phyloP scores from a whole-genome alignment of 2,888 invertebrate species.

The Athalia cordata region DNA sequence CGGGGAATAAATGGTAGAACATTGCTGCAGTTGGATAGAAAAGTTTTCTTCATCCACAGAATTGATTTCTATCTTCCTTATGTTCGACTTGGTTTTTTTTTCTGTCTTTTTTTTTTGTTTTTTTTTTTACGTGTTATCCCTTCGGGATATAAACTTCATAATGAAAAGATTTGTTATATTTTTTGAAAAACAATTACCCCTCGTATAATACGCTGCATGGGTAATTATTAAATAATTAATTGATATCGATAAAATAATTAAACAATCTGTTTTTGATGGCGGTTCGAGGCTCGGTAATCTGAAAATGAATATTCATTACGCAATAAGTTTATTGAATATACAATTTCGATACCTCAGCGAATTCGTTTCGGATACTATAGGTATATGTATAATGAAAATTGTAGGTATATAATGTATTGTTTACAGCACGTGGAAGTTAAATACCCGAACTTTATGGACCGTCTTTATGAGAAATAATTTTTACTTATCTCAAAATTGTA shows the following conservation, averaged over 20 bases:
- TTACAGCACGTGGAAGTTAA: too few species aligned
- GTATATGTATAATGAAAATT: too few species aligned
- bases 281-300: neutral
- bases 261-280: neutral
- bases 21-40: neutral
- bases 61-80: conserved; percentile 11
- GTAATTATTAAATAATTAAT: neutral
- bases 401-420: too few species aligned
- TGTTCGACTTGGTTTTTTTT: neutral
- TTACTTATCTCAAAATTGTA: too few species aligned
- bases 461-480: too few species aligned
- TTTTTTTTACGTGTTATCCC: neutral
- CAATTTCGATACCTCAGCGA: neutral
- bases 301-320: neutral
- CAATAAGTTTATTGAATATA: neutral
- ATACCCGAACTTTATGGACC: too few species aligned
- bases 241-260: neutral
- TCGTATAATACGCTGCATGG: neutral
- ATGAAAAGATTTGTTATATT: too few species aligned
- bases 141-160: too few species aligned
- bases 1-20: too few species aligned
- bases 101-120: neutral
- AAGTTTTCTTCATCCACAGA: neutral
- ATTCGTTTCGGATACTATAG: neutral
- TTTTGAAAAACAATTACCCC: too few species aligned